Percentiles rank a stretch among this genome's conserved stretches.
Conservation (phyloP, 2,888 invertebrate species). For the Parapristionchus giblindavisi region DNA sequence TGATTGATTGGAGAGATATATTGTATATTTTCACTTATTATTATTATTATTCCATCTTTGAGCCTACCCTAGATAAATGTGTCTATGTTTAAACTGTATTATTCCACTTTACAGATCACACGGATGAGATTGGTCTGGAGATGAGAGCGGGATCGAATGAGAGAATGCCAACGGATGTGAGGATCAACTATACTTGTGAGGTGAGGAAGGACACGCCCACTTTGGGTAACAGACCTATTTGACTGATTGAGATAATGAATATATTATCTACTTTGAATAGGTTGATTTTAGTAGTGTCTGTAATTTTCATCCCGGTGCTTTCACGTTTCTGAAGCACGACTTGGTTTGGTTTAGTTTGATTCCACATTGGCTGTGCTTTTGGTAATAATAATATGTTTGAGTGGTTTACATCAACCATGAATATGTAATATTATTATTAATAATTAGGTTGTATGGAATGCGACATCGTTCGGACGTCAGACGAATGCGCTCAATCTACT, state of each 20-base stretch:
- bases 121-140: conserved; percentile 97
- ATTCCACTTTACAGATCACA: conserved; percentile 77
- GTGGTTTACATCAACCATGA: neutral
- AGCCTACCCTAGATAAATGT: neutral
- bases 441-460: conserved; percentile 63
- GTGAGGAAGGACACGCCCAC: too few relatives aligned
- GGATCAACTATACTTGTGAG: conserved; percentile 94
- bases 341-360: too few relatives aligned
- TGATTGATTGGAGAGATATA: neutral
- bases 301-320: too few relatives aligned
- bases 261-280: too few relatives aligned
- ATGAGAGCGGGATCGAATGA: conserved; percentile 85
- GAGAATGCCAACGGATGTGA: conserved; percentile 88
- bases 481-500: conserved; percentile 91
- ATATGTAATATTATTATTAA: too few relatives aligned
- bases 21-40: neutral
- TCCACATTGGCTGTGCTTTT: too few relatives aligned
- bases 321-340: too few relatives aligned
- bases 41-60: neutral
- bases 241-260: too few relatives aligned
- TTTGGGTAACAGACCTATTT: too few relatives aligned
- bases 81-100: neutral
- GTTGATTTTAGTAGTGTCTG: too few relatives aligned
- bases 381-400: too few relatives aligned
- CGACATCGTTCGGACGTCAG: conserved; percentile 76